A percentile compares a stretch with the other conserved stretches of the same genome.
Evolutionary conservation across 2,888 invertebrate species (phyloP).

Genomic region (Ophioninae sp.): DNA sequence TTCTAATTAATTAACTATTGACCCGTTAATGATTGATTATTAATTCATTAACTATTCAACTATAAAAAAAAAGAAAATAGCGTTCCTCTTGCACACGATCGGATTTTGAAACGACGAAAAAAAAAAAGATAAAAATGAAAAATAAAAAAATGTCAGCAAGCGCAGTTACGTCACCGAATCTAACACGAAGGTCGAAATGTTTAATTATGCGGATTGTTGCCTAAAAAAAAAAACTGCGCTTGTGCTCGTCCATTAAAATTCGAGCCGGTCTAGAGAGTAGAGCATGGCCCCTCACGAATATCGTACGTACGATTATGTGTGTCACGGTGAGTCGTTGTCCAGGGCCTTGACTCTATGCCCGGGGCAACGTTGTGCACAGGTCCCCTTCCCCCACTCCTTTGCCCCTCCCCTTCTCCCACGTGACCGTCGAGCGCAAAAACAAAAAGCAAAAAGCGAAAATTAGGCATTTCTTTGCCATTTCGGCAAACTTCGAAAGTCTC

Average conservation of each 20-base stretch:
- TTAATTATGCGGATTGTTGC: conserved; percentile 40
- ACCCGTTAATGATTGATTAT: no score
- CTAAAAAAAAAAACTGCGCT: conserved; percentile 34
- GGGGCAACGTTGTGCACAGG: conserved; percentile 41
- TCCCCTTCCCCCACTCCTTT: conserved; percentile 3
- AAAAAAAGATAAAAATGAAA: not conserved
- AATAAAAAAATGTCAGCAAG: not conserved
- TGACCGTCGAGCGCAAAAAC: conserved; percentile 51
- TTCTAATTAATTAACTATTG: no score
- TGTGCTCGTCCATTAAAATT: conserved; percentile 54
- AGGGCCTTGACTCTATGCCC: conserved; percentile 74
- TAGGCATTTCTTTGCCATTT: conserved; percentile 65
- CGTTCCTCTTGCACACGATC: not conserved
- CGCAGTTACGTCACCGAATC: conserved; percentile 26
- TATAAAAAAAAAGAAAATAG: not conserved
- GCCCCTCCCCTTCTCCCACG: conserved; percentile 13
- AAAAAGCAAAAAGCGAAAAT: conserved; percentile 56
- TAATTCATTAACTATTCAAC: not conserved
- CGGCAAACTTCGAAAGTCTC: not conserved
- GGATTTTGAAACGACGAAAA: not conserved
- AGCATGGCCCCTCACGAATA: conserved; percentile 55
- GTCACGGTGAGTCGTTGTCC: conserved; percentile 76
- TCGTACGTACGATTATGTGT: conserved; percentile 70
- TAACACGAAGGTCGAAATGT: conserved; percentile 37
- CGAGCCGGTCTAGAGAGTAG: conserved; percentile 49